Evolutionary conservation across 2,113 vertebrate species (phyloP).

Genomic region (Nesoenas mayeri): DNA sequence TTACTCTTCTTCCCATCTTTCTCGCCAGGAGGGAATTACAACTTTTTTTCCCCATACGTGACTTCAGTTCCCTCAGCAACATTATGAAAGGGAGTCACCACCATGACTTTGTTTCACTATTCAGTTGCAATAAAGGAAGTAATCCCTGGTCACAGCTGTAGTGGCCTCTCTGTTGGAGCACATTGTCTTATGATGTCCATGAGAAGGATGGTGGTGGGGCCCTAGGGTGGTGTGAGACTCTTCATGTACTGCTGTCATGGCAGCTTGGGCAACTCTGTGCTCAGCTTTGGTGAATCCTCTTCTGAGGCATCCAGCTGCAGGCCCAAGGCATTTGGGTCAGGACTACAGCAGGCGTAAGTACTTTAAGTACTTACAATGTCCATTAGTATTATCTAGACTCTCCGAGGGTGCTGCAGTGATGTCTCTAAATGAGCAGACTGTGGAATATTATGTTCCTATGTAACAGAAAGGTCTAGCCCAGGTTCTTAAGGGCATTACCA

Average conservation of each 20-base stretch:
- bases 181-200: not conserved
- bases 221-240: not conserved
- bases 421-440: not conserved
- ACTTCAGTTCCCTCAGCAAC: not conserved
- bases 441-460: not conserved
- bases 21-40: not conserved
- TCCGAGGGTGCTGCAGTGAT: not conserved
- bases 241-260: not conserved
- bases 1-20: not conserved
- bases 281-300: not conserved
- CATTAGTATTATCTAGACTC: not conserved
- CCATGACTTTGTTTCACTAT: not conserved
- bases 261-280: not conserved
- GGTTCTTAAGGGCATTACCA: not conserved
- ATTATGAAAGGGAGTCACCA: rapidly evolving
- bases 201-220: not conserved
- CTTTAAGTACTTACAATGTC: not conserved
- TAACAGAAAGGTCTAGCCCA: not conserved
- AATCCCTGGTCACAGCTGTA: not conserved
- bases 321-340: not conserved
- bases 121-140: not conserved
- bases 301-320: not conserved
- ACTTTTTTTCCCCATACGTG: not conserved
- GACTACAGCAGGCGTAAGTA: not conserved
- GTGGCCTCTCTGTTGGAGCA: not conserved